Evolutionary conservation across 2,888 invertebrate species (phyloP).

Genomic region (Pseudoips prasinana): DNA sequence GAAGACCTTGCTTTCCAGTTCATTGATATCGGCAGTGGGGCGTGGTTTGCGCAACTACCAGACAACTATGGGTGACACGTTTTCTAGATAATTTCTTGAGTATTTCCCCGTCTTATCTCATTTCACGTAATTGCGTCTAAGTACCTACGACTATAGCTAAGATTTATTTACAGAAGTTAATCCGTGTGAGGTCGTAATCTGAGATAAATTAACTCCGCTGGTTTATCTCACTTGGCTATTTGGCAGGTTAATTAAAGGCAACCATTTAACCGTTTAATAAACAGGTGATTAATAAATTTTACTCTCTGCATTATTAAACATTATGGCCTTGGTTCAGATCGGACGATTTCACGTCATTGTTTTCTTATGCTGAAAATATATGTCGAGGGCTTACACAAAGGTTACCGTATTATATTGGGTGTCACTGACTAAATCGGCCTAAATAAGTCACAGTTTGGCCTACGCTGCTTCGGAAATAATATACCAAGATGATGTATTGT

Average conservation of each 20-base stretch:
- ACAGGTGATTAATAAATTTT: conserved; percentile 53
- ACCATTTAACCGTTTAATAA: conserved; percentile 50
- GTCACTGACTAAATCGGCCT: conserved; percentile 22
- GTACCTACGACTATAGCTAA: not conserved
- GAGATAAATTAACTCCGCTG: not conserved
- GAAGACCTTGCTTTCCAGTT: conserved; percentile 81
- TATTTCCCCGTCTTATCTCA: conserved; percentile 33
- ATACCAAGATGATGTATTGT: conserved; percentile 5
- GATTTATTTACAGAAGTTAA: conserved; percentile 6
- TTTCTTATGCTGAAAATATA: conserved; percentile 73
- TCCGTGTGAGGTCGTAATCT: conserved; percentile 13
- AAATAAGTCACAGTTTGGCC: conserved; percentile 21
- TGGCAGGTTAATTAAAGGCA: conserved; percentile 26
- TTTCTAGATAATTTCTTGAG: conserved; percentile 51
- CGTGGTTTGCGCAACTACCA: conserved; percentile 65
- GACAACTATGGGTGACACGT: conserved; percentile 60
- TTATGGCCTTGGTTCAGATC: conserved; percentile 66
- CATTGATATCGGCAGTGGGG: conserved; percentile 70
- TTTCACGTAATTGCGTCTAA: conserved; percentile 9
- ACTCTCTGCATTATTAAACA: conserved; percentile 54
- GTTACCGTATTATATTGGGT: conserved; percentile 58
- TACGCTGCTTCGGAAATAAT: conserved; percentile 10
- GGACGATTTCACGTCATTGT: conserved; percentile 78
- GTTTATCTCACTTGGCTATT: not conserved
- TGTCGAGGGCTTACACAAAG: conserved; percentile 78